These are phyloP conservation scores for Gallinago media DNA, from an alignment of 2,113 vertebrate species.

Conservation along the genomic window DNA sequence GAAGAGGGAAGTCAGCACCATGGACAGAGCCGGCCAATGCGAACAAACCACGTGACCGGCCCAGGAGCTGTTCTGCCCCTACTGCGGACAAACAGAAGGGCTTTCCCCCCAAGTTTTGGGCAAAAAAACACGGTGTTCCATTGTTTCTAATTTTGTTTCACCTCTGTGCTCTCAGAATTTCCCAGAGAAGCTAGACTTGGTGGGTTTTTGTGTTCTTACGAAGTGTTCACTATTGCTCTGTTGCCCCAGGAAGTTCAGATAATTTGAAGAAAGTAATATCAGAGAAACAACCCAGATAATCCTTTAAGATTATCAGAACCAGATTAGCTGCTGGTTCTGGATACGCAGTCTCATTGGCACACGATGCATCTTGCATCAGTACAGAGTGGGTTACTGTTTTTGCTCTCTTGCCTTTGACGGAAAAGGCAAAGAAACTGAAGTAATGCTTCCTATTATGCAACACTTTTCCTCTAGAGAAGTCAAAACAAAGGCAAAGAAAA, in stretches of 20 bases:
- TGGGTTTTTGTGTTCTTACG: background rate
- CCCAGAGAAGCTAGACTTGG: background rate
- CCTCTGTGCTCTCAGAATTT: background rate
- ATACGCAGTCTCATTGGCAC: rapidly evolving
- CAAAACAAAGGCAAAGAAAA: background rate
- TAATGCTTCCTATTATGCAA: background rate
- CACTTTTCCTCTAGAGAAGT: background rate
- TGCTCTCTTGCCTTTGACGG: background rate
- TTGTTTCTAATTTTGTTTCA: background rate
- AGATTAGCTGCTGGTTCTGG: background rate
- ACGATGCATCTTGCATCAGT: background rate
- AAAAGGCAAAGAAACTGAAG: background rate
- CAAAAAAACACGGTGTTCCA: background rate
- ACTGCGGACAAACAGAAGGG: rapidly evolving
- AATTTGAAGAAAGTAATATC: background rate
- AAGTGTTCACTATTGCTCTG: rapidly evolving
- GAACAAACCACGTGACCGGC: background rate
- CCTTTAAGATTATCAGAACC: background rate
- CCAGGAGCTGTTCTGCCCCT: background rate
- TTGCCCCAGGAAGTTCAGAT: background rate
- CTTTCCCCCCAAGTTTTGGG: background rate
- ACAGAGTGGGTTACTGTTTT: background rate
- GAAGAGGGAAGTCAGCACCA: conserved; percentile 69
- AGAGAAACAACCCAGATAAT: background rate
- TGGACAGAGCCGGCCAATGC: conserved; percentile 59